Evolutionary conservation across 1,140 invertebrate species (phyloP), one percentile per base, ranked within the genome.

Genomic region (Sminthurinus signatus): DNA sequence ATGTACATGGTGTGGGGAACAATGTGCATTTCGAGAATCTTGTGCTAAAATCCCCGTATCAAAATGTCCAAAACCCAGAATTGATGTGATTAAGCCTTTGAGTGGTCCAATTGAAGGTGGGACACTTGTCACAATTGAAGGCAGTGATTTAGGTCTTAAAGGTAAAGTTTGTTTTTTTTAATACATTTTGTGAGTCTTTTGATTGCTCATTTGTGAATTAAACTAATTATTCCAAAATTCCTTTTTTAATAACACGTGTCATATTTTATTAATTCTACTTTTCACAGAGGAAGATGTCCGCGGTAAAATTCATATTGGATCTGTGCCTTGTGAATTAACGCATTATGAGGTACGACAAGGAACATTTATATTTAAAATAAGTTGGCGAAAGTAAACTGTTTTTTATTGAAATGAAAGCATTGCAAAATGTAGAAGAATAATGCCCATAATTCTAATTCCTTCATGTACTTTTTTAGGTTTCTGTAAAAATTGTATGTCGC

Each of bases 41-140:
- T 96, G 92, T 74, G 76, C 83, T 46, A 83, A 85, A 66, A 80
- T 80, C 14, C 81, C 84, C 27, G 84, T 87, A 25, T 84, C 83
- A 36, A 90, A 93, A 72, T 96, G 93, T 76, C 93, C 93, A 0
- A 86, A 88, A 73, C 93, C 93, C 19, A 80, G 91, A 68, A 96
- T 97, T 73, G 91, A 95, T 77, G 89, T 93, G 84, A 95, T 98
- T 69, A 89, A 88, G 76, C 96, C 96, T 0, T 74, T 92, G 25
- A 93, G 88, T 75, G 96, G 96, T 15, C 96, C 95, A 12, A 85
- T 94, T 52, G 91, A 96, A 81, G 96, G 96, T 28, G 96, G 96
- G 1, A 98, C 96, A 23, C 76, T 93, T 32, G 85, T 99, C 0
- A 96, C 93, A 8, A 97, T 99, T 62, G 88, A 91, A 79, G 96